Conservation (phyloP, 2,113 vertebrate genomes). For the Hemicordylus capensis region DNA sequence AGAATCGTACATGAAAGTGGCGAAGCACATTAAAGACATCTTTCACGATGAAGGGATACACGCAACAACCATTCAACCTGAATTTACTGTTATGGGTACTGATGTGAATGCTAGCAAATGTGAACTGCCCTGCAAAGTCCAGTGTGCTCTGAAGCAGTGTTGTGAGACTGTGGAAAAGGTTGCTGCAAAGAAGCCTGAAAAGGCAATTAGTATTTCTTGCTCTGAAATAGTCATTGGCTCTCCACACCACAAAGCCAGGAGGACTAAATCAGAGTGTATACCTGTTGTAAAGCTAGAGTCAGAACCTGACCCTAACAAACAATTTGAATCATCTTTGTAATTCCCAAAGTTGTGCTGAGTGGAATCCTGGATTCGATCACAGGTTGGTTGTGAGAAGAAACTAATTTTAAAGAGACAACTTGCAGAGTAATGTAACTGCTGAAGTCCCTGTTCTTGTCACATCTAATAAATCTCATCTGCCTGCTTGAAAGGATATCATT, state of each 20-base stretch:
- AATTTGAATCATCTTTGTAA: constrained; percentile 82
- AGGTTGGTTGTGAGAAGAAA: constrained; percentile 69
- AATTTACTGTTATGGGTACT: constrained; percentile 91
- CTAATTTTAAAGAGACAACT: constrained; percentile 73
- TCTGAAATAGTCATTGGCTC: constrained; percentile 87
- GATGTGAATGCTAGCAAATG: constrained; percentile 87
- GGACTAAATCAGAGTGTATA: constrained; percentile 79
- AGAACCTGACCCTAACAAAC: constrained; percentile 70
- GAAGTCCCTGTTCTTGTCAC: constrained; percentile 77
- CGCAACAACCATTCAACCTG: constrained; percentile 97
- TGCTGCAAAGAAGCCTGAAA: constrained; percentile 71
- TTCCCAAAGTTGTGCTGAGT: constrained; percentile 60
- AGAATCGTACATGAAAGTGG: constrained; percentile 95
- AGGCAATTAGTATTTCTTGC: constrained; percentile 74
- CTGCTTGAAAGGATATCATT: constrained; percentile 74
- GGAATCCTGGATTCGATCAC: constrained; percentile 69
- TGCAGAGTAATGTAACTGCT: constrained; percentile 76
- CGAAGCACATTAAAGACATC: constrained; percentile 95
- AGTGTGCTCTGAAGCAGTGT: constrained; percentile 96
- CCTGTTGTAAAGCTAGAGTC: constrained; percentile 76
- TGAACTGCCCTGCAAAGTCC: constrained; percentile 94
- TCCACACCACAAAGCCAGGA: constrained; percentile 74
- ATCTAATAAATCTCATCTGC: constrained; percentile 71
- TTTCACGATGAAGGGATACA: constrained; percentile 98
- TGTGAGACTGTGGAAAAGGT: constrained; percentile 81